Conservation (phyloP, 53 echinoderm and acorn worm species). For the Paracentrotus lividus region DNA sequence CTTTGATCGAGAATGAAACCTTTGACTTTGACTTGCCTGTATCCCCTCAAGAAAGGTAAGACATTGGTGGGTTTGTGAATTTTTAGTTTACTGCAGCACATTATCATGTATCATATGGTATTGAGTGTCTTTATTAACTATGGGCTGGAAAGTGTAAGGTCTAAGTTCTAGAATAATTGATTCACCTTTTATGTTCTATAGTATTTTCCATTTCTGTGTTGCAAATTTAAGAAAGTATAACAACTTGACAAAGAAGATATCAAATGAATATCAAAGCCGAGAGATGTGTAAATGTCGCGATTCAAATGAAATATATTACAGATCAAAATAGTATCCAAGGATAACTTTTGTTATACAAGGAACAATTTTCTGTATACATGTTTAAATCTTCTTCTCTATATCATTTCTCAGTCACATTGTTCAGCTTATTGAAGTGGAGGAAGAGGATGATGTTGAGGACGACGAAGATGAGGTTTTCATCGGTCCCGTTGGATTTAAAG, state of each 20-base stretch:
- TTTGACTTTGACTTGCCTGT: slow-evolving; percentile 98
- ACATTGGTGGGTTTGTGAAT: neutral
- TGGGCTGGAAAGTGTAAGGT: too few relatives aligned
- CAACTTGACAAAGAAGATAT: too few relatives aligned
- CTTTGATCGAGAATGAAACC: slow-evolving; percentile 87
- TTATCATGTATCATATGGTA: too few relatives aligned
- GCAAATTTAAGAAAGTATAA: too few relatives aligned
- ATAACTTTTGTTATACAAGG: too few relatives aligned
- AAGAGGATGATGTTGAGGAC: slow-evolving; percentile 67
- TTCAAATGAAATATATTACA: neutral
- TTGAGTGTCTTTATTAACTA: neutral
- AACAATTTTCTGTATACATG: too few relatives aligned
- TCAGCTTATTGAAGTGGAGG: neutral
- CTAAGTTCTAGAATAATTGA: too few relatives aligned
- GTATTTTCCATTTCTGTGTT: too few relatives aligned
- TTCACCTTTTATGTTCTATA: too few relatives aligned
- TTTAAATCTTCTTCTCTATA: neutral
- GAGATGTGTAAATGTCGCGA: neutral
- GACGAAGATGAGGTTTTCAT: slow-evolving; percentile 98
- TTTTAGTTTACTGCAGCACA: too few relatives aligned
- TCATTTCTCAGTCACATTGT: neutral
- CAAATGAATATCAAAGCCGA: neutral
- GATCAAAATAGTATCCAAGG: neutral
- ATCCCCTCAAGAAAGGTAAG: slow-evolving; percentile 81
- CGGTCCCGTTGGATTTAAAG: slow-evolving; percentile 92